phyloP scores from a whole-genome alignment of 2,113 vertebrate genomes.

The Catagonus wagneri region DNA sequence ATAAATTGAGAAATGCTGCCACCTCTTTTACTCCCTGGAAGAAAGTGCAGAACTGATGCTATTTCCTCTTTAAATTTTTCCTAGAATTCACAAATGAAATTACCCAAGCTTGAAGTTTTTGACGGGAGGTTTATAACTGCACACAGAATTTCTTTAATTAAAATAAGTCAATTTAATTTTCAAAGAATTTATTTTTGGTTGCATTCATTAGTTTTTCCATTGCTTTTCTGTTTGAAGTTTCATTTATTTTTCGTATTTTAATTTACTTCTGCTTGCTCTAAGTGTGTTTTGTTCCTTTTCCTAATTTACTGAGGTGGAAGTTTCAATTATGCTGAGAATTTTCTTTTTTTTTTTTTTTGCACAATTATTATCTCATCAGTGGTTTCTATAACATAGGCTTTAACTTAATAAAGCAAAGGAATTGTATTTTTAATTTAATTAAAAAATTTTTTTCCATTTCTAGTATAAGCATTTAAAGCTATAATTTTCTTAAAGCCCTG shows the following conservation, averaged over 20 bases:
- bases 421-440: too few relatives aligned
- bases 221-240: background rate
- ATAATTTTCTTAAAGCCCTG: too few relatives aligned
- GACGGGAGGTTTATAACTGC: background rate
- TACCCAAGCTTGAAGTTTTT: background rate
- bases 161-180: background rate
- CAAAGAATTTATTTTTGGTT: background rate
- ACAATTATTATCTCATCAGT: too few relatives aligned
- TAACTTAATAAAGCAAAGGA: too few relatives aligned
- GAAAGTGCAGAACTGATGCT: background rate
- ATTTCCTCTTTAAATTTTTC: background rate
- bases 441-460: background rate
- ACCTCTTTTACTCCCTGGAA: background rate
- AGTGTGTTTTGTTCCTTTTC: background rate
- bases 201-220: background rate
- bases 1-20: background rate
- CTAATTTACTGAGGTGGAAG: background rate
- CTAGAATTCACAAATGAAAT: background rate
- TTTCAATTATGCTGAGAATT: background rate
- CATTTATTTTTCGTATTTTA: background rate
- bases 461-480: background rate
- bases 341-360: too few relatives aligned
- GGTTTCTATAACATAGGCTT: too few relatives aligned
- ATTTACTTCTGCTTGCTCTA: background rate
- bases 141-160: background rate